phyloP scores from a whole-genome alignment of 2,113 vertebrate genomes.

The Microtus richardsoni region DNA sequence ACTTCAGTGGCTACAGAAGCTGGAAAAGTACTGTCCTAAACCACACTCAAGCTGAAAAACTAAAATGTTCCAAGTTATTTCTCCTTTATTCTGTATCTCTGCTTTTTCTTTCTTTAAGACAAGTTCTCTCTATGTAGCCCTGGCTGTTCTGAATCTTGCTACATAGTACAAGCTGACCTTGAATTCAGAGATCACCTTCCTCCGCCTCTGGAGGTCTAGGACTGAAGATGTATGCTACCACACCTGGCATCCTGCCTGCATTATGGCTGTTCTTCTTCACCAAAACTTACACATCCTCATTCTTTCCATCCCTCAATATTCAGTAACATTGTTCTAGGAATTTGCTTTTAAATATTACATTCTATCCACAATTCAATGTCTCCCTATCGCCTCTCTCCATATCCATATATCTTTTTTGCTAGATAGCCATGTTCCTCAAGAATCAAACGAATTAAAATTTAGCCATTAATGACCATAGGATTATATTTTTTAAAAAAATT shows the following conservation, averaged over 20 bases:
- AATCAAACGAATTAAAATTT: neutral
- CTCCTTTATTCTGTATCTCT: neutral
- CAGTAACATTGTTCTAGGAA: neutral
- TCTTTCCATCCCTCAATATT: neutral
- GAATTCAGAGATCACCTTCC: neutral
- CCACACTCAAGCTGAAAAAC: neutral
- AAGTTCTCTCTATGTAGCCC: neutral
- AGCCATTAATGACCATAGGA: neutral
- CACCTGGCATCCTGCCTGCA: neutral
- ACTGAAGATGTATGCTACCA: neutral
- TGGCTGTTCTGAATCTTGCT: neutral
- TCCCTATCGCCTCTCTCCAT: neutral
- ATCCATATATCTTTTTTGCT: neutral
- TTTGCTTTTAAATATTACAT: neutral
- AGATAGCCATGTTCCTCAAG: neutral
- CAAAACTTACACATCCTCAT: neutral
- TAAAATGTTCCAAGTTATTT: neutral
- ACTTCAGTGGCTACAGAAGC: neutral
- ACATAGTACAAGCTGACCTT: neutral
- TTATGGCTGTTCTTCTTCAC: neutral
- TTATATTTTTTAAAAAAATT: neutral
- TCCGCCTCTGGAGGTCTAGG: neutral
- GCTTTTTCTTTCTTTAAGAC: neutral
- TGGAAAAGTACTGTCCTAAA: neutral
- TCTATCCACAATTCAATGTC: neutral